phyloP scores from a whole-genome alignment of 2,113 vertebrate genomes.

The Halichoeres trimaculatus region DNA sequence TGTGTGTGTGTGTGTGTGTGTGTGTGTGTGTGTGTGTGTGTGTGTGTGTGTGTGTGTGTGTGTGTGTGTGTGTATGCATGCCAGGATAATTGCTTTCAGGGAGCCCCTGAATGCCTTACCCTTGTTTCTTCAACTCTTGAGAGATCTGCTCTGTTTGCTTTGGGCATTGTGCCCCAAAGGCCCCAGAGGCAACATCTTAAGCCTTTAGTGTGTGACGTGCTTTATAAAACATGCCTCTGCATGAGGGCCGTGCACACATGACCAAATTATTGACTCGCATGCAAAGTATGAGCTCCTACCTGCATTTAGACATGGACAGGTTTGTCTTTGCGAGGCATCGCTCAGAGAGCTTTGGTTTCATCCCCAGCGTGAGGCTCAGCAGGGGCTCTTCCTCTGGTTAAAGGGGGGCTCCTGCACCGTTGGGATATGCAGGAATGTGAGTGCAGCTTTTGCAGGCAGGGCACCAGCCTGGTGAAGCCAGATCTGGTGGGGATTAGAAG shows the following conservation, averaged over 20 bases:
- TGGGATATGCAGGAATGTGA: conserved; percentile 56
- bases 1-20: conserved; percentile 45
- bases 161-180: conserved; percentile 67
- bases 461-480: conserved; percentile 32
- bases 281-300: conserved; percentile 41
- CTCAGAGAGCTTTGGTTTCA: conserved; percentile 17
- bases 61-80: conserved; percentile 49
- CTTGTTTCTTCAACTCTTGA: conserved; percentile 58
- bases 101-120: conserved; percentile 63
- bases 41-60: conserved; percentile 50
- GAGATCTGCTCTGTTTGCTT: conserved; percentile 61
- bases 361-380: conserved; percentile 10
- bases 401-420: conserved; percentile 23
- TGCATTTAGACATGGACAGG: conserved; percentile 17
- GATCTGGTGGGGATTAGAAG: conserved; percentile 59
- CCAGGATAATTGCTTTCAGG: conserved; percentile 74
- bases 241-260: conserved; percentile 32
- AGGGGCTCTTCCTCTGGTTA: conserved; percentile 36
- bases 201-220: conserved; percentile 32
- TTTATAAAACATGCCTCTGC: conserved; percentile 47
- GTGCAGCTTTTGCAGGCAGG: conserved; percentile 22
- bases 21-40: conserved; percentile 45
- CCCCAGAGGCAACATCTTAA: conserved; percentile 62
- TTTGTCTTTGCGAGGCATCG: conserved; percentile 29
- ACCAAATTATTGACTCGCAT: conserved; percentile 21